Base-by-base conservation (phyloP, 2,113 vertebrate species). In the Brachyhypopomus gauderio region DNA sequence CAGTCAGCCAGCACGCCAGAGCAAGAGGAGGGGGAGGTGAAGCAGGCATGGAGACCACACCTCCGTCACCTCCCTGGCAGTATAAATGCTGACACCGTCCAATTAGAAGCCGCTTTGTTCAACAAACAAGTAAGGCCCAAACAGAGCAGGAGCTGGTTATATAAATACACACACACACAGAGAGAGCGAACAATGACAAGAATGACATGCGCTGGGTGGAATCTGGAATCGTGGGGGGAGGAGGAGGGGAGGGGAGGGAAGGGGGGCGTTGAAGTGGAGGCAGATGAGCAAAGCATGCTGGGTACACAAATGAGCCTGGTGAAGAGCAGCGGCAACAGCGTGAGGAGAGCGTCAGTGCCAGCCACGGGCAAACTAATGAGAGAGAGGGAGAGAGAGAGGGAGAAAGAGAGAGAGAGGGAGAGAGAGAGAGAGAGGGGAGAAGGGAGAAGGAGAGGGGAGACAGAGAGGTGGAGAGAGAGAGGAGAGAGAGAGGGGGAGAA, bases 81-180 rank as follows among this genome's bases (percentile, higher is more conserved):
- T 90, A 89, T 91, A 91, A 90, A 93, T 91, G 89, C 85, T 92
- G 91, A 93, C 92, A 92, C 90, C 90, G 92, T 90, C 90, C 92
- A 93, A 93, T 92, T 94, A 93, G 90, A 93, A 92, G 90, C 89
- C 92, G 91, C 91, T 93, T 93, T 94, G 92, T 92, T 93, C 89
- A 91, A 91, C 91, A 93, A 93, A 92, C 91, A 93, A 93, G 92
- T 90, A 91, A 90, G 30, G 89, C 86, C 88, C 90, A 90, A 90
- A 93, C 88, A 89, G 88, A 91, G 88, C 88, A 87, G 75, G 86
- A 87, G 89, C 84, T 88, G 90, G 91, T 92, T 91, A 30, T 64
- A 38, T 14, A 52, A 52, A 45, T n/a, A 45, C 3, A 45, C 41
- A 45, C 41, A 45, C 41, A 45, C 41, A 45, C 41, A 3, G 45